Base-by-base conservation (phyloP, 1,140 invertebrate genomes). In the Delia radicum region DNA sequence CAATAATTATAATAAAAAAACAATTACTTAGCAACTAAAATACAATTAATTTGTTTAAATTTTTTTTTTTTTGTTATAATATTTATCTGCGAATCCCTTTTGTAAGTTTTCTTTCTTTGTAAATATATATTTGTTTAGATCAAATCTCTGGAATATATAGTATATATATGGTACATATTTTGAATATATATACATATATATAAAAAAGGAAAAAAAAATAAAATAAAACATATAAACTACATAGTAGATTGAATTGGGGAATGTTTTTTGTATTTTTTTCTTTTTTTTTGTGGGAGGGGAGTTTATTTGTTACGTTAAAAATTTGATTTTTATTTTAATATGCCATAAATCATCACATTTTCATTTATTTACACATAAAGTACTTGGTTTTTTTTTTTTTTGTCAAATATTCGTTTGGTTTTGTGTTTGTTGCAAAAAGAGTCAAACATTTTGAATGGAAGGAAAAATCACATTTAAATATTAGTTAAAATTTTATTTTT, bases 1-100 rank as follows among this genome's bases (percentile, higher is more conserved):
- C 65, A 69, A 69, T 69, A 33, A 42, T 42, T 42, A n/a, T n/a
- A 42, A 55, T 55, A 55, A 55, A 48, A 37, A 55, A 55, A 55
- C 37, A 42, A 42, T 42, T 55, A 55, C 48, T 55, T 55, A 55
- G 15, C 18, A 55, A 21, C 48, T 55, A 55, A 55, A 55, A 55
- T 55, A 21, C 48, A 13, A 42, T 42, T 42, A 42, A n/a, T n/a
- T 42, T 33, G 10, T 33, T 33, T 5, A 33, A 42, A 42, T 42
- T 42, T 10, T 42, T 42, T n/a, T n/a, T 42, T 42, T 2, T 42
- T 42, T 42, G 37, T 42, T 42, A 42, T 42, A 42, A 42, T 42
- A 42, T 42, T 42, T 42, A 42, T 42, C 24, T 55, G 13, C 24
- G 18, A 18, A 55, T 21, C 24, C 48, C 48, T 18, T 55, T 55